These are phyloP conservation scores for Diachasmimorpha longicaudata DNA, from an alignment of 1,140 invertebrate genomes.

Conservation along the genomic window DNA sequence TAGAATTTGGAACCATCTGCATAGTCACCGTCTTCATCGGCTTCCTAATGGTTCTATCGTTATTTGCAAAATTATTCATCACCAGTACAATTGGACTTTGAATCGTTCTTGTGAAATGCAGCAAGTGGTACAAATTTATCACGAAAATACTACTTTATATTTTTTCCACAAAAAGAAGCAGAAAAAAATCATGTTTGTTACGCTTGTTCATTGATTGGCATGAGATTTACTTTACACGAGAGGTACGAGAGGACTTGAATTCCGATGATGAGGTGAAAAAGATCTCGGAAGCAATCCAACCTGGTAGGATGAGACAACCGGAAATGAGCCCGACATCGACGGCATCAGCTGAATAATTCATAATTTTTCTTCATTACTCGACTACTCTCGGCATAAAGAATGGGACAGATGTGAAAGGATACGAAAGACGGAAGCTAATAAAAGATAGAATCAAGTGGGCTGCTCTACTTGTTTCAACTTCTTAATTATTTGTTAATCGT, in stretches of 20 bases:
- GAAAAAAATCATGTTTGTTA: neutral
- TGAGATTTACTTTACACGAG: neutral
- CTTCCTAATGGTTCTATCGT: neutral
- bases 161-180: neutral
- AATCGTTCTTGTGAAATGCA: neutral
- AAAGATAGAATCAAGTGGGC: neutral
- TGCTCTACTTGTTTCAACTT: slow-evolving; percentile 9
- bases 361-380: neutral
- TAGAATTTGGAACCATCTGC: neutral
- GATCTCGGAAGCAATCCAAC: slow-evolving; percentile 1
- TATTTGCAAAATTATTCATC: neutral
- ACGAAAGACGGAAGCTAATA: neutral
- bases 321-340: neutral
- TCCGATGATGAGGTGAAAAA: neutral
- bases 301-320: neutral
- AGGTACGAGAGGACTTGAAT: neutral
- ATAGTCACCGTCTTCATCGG: neutral
- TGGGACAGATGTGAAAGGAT: neutral
- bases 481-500: slow-evolving; percentile 27
- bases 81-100: neutral
- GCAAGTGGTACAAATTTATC: neutral
- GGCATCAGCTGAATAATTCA: slow-evolving; percentile 2
- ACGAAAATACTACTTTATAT: neutral
- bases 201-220: slow-evolving; percentile 1
- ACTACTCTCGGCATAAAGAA: neutral